These are phyloP conservation scores for Heliothis peltigera DNA, from an alignment of 2,888 invertebrate species.

Conservation along the genomic window DNA sequence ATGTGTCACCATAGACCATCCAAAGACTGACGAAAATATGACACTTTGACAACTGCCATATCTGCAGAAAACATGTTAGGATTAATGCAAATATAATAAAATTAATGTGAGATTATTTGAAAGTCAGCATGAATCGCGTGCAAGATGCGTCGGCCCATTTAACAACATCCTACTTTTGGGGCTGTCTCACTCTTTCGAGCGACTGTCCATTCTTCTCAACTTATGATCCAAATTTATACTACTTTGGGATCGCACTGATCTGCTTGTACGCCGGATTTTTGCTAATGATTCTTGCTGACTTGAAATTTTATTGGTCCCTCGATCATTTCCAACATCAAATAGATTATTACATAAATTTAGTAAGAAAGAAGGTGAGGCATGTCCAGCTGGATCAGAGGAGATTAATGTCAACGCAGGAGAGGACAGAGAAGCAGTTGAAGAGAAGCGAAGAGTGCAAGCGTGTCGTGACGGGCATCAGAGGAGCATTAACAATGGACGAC, in stretches of 20 bases:
- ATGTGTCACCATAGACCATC: too few species aligned
- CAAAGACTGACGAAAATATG: background rate
- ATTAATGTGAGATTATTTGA: conserved; percentile 32
- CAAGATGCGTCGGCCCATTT: conserved; percentile 38
- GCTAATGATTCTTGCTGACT: conserved; percentile 73
- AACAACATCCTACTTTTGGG: conserved; percentile 80
- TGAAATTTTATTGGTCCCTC: conserved; percentile 79
- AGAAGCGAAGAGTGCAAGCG: conserved; percentile 69
- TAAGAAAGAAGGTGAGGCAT: conserved; percentile 74
- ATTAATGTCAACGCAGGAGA: conserved; percentile 73
- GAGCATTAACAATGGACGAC: conserved; percentile 60
- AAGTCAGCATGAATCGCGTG: conserved; percentile 63
- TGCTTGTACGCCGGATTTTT: conserved; percentile 74
- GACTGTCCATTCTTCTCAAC: conserved; percentile 77
- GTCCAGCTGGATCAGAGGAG: conserved; percentile 76
- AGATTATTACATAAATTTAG: conserved; percentile 73
- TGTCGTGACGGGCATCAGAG: conserved; percentile 72
- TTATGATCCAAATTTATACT: conserved; percentile 74
- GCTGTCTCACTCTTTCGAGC: conserved; percentile 74
- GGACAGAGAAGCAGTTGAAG: conserved; percentile 75
- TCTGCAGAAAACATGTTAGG: conserved; percentile 17
- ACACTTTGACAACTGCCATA: conserved; percentile 32
- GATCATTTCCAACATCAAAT: conserved; percentile 75
- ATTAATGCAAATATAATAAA: conserved; percentile 32
- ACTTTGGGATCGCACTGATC: conserved; percentile 73